These are phyloP conservation scores for Scolanthus callimorphus DNA, from an alignment of 92 coral and sea anemone genomes.

Conservation along the genomic window DNA sequence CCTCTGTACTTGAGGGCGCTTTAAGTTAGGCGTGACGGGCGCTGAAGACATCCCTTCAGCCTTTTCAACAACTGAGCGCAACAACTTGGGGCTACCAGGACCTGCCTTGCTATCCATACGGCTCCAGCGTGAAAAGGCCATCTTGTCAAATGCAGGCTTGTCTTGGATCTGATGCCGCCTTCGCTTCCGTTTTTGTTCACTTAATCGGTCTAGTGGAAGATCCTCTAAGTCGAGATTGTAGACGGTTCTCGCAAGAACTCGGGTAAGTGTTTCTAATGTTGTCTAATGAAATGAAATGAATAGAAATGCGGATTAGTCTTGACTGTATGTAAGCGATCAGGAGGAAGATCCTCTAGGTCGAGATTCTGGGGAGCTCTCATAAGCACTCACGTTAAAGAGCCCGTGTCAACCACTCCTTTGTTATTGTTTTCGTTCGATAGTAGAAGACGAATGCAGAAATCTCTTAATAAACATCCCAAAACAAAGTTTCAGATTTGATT, in stretches of 20 bases:
- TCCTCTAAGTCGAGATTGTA: constrained; percentile 81
- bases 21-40: constrained; percentile 51
- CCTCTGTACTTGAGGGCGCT: constrained; percentile 43
- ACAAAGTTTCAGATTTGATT: no score
- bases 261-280: constrained; percentile 81
- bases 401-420: no score
- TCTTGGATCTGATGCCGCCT: constrained; percentile 46
- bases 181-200: constrained; percentile 86
- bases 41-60: constrained; percentile 27
- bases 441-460: no score
- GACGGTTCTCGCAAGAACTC: constrained; percentile 89
- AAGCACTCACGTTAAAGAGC: no score
- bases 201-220: constrained; percentile 87
- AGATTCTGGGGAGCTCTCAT: no score
- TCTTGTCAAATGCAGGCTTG: constrained; percentile 38
- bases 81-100: constrained; percentile 45
- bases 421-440: no score
- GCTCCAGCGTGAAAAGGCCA: constrained; percentile 70
- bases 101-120: constrained; percentile 49
- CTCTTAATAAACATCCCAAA: no score
- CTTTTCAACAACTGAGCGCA: constrained; percentile 23
- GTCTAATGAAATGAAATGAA: constrained; percentile 46
- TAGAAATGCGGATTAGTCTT: no score
- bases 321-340: no score
- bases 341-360: no score